Conservation (phyloP, 2,797 vertebrate species). For the Caiman crocodilus region DNA sequence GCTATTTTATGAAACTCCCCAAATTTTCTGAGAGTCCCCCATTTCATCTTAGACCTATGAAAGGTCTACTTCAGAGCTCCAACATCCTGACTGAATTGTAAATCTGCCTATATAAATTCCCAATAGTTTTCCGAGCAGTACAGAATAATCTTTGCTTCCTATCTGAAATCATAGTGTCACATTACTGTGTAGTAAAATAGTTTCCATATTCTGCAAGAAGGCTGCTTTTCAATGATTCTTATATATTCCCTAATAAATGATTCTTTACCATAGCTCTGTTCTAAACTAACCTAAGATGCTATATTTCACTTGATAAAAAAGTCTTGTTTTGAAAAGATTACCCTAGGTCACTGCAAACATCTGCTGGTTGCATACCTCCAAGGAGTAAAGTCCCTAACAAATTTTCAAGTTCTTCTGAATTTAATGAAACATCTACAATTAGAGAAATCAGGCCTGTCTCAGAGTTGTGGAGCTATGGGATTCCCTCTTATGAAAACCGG, state of each 20-base stretch:
- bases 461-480: no score
- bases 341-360: no score
- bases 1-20: constrained; percentile 3
- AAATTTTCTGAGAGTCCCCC: not conserved
- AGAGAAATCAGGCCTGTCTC: no score
- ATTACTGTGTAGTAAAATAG: not conserved
- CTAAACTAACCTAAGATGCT: no score
- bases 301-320: no score
- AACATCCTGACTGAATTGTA: not conserved
- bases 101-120: not conserved
- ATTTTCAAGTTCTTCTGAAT: no score
- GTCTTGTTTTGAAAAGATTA: no score
- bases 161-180: not conserved
- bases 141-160: not conserved
- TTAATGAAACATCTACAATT: no score
- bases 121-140: not conserved
- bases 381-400: no score
- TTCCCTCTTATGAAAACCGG: no score
- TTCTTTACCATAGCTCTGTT: no score
- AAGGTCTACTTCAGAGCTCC: not conserved
- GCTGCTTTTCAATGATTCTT: not conserved
- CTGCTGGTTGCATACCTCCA: no score
- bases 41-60: not conserved
- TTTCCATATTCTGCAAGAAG: not conserved
- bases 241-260: not conserved